A percentile compares a stretch with the other conserved stretches of the same genome.
phyloP scores from a whole-genome alignment of 2,113 vertebrate species.

The Passer montanus region DNA sequence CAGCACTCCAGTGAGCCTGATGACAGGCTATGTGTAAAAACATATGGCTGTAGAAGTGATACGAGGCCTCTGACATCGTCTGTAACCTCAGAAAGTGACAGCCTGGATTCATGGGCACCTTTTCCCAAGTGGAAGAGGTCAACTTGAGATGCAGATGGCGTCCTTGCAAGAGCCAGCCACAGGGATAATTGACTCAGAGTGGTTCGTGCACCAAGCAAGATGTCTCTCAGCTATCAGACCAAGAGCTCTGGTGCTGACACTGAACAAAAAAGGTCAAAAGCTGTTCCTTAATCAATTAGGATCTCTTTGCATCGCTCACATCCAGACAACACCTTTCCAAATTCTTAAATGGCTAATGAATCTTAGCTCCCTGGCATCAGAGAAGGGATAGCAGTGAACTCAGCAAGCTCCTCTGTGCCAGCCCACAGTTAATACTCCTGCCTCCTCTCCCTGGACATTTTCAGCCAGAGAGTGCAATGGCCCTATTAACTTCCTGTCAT shows the following conservation, averaged over 20 bases:
- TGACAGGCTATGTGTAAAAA: neutral
- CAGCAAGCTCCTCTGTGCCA: neutral
- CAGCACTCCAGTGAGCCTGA: neutral
- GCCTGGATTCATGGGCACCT: neutral
- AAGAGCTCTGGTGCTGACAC: neutral
- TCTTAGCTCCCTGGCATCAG: neutral
- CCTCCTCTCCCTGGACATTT: neutral
- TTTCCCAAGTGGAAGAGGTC: neutral
- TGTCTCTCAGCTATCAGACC: neutral
- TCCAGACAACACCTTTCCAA: neutral
- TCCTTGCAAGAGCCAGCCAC: neutral
- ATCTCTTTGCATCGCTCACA: neutral
- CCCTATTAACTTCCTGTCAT: neutral
- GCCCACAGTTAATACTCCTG: neutral
- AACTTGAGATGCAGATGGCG: neutral
- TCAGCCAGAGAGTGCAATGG: rapidly evolving
- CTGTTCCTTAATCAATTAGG: neutral
- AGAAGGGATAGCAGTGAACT: neutral
- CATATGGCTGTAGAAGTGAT: neutral
- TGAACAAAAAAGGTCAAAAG: neutral
- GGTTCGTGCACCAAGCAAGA: neutral
- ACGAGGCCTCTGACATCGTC: neutral
- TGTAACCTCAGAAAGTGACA: neutral
- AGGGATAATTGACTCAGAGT: neutral
- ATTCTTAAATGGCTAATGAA: neutral